Conservation (phyloP, 2,888 invertebrate species). For the Lobophora halterata region DNA sequence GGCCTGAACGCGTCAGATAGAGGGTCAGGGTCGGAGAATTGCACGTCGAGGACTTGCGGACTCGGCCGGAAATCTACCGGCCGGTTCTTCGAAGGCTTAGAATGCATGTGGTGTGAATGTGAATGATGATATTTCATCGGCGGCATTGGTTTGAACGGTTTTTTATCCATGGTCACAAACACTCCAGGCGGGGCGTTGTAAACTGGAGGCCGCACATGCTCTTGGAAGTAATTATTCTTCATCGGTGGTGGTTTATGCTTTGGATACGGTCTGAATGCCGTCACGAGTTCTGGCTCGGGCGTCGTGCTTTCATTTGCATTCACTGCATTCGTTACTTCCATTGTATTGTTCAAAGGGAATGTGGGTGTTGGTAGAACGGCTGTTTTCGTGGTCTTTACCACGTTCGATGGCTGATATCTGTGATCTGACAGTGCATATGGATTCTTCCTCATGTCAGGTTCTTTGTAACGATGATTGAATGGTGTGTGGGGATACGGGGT, state of each 20-base stretch:
- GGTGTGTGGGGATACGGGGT: too few relatives aligned
- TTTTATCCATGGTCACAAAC: conserved; percentile 72
- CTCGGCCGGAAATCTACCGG: conserved; percentile 67
- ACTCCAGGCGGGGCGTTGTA: conserved; percentile 73
- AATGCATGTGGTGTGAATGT: conserved; percentile 30
- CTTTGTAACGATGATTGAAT: conserved; percentile 48
- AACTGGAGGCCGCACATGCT: conserved; percentile 65
- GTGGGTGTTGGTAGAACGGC: conserved; percentile 58
- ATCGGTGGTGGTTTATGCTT: conserved; percentile 46
- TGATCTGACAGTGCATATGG: conserved; percentile 41
- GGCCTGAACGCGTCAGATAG: conserved; percentile 64
- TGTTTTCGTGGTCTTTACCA: conserved; percentile 56
- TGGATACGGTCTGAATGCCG: conserved; percentile 44
- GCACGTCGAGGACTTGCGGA: conserved; percentile 63
- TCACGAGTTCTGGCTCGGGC: conserved; percentile 45
- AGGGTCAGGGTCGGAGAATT: conserved; percentile 55
- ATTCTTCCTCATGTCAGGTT: conserved; percentile 33
- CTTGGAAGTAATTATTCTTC: conserved; percentile 58
- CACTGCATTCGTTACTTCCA: conserved; percentile 39
- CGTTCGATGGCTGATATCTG: conserved; percentile 46
- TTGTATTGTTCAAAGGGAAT: conserved; percentile 37
- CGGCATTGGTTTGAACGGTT: conserved; percentile 74
- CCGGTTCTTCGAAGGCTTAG: conserved; percentile 47
- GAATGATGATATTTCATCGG: conserved; percentile 55
- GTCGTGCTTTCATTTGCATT: conserved; percentile 48